Percentiles rank a stretch among this genome's conserved stretches.
Evolutionary conservation across 2,888 invertebrate species (phyloP).

Genomic region (Lasioglossum figueresi): DNA sequence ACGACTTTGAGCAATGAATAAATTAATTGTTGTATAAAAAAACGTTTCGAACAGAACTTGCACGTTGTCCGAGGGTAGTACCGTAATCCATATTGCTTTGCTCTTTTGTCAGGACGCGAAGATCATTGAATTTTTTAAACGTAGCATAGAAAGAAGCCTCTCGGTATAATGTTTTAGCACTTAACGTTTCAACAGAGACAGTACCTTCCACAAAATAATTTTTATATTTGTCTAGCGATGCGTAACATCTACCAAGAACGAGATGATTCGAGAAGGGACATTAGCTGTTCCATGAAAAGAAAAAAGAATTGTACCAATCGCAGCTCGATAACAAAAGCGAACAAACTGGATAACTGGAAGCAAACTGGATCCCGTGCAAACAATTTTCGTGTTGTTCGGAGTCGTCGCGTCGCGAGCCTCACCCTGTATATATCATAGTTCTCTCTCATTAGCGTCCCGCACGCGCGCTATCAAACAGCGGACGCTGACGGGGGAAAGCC

Average conservation of each 20-base stretch:
- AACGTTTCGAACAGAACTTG: not conserved
- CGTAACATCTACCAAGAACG: not conserved
- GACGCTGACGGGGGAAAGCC: not conserved
- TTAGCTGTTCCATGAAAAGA: not conserved
- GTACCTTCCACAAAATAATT: not conserved
- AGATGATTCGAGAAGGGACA: not conserved
- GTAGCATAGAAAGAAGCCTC: not conserved
- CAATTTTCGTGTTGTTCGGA: not conserved
- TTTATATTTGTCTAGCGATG: not conserved
- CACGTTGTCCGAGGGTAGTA: not conserved
- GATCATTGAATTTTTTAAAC: not conserved
- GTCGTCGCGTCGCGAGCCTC: not conserved
- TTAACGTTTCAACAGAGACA: not conserved
- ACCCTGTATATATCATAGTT: not conserved
- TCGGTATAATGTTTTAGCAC: not conserved
- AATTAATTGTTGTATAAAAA: not conserved
- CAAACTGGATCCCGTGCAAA: not conserved
- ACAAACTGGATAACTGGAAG: not conserved
- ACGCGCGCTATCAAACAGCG: not conserved
- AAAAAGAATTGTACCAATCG: not conserved
- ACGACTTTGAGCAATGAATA: not conserved
- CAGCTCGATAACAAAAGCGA: not conserved
- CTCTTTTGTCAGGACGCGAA: not conserved
- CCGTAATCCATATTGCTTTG: not conserved
- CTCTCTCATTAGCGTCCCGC: not conserved